Conservation (phyloP, 2,888 invertebrate species). For the Gonocerus acuteangulatus region DNA sequence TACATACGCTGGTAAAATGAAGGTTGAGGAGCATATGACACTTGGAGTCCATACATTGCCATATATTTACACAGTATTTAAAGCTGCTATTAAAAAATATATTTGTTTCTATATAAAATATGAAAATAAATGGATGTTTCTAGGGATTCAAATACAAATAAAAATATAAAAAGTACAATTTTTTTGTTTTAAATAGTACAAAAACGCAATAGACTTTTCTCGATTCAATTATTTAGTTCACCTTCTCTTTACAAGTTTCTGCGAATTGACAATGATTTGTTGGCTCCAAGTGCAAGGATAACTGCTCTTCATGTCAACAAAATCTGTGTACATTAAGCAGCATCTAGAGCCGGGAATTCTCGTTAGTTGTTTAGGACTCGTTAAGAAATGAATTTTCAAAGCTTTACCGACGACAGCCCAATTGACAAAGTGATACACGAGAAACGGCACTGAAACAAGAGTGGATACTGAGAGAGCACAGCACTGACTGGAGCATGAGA, state of each 20-base stretch:
- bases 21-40: slow-evolving; percentile 3
- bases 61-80: slow-evolving; percentile 3
- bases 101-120: no score
- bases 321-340: slow-evolving; percentile 43
- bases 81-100: no score
- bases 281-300: slow-evolving; percentile 88
- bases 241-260: slow-evolving; percentile 88
- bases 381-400: not conserved
- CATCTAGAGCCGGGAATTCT: slow-evolving; percentile 36
- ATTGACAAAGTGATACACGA: not conserved
- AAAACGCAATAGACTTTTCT: no score
- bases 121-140: no score
- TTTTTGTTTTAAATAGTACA: no score
- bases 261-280: slow-evolving; percentile 86
- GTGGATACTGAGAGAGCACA: not conserved
- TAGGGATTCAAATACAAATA: no score
- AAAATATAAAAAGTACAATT: no score
- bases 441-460: not conserved
- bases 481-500: not conserved
- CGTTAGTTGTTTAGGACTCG: not conserved
- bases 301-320: slow-evolving; percentile 60
- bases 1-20: slow-evolving; percentile 18
- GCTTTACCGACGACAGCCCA: not conserved
- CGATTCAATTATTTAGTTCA: slow-evolving; percentile 47
- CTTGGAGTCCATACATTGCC: slow-evolving; percentile 16